phyloP scores from a whole-genome alignment of 92 coral and sea anemone genomes.

The Meandrina meandrites region DNA sequence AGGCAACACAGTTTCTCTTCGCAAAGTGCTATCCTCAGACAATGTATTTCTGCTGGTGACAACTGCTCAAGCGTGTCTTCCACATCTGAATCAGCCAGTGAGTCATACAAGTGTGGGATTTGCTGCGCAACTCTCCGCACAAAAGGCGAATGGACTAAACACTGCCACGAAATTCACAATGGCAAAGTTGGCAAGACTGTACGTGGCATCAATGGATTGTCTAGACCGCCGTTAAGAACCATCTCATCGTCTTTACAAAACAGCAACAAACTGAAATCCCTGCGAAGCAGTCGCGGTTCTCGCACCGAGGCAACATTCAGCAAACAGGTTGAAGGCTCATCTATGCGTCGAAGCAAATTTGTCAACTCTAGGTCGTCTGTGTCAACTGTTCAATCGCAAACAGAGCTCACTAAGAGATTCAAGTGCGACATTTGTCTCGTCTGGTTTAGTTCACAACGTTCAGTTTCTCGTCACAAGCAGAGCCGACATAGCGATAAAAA shows the following conservation, averaged over 20 bases:
- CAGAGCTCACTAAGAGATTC: not conserved
- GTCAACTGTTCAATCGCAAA: too few relatives aligned
- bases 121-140: not conserved
- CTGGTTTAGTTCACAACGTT: not conserved
- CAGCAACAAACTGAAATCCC: not conserved
- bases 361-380: too few relatives aligned
- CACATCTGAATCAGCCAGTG: not conserved
- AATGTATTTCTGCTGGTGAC: not conserved
- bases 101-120: not conserved
- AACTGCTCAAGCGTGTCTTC: not conserved
- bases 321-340: not conserved
- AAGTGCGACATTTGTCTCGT: conserved; percentile 5
- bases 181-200: not conserved
- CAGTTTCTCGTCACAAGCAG: not conserved
- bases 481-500: not conserved
- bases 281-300: not conserved
- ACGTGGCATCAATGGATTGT: not conserved
- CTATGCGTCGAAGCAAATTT: not conserved
- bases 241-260: conserved; percentile 2
- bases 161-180: not conserved
- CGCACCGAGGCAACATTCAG: not conserved
- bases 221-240: conserved; percentile 23
- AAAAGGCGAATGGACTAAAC: not conserved
- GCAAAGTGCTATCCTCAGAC: not conserved
- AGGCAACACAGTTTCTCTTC: not conserved